Conservation (phyloP, 2,888 invertebrate genomes). For the Clostera curtula region DNA sequence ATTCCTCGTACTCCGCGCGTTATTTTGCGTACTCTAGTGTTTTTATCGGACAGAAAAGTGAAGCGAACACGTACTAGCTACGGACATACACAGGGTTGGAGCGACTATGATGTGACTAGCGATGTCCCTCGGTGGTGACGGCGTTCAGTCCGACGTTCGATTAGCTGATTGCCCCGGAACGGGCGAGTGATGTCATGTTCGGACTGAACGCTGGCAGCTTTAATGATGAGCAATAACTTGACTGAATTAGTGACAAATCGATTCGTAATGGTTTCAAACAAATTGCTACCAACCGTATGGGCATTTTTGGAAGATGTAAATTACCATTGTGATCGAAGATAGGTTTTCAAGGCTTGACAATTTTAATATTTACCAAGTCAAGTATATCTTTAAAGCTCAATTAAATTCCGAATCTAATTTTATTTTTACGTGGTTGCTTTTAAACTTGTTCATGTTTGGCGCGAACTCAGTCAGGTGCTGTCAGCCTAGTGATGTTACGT, state of each 20-base stretch:
- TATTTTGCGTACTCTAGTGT: conserved; percentile 21
- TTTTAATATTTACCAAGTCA: too few species aligned
- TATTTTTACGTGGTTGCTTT: too few species aligned
- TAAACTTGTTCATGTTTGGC: too few species aligned
- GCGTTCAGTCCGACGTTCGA: conserved; percentile 10
- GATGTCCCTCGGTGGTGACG: conserved; percentile 24
- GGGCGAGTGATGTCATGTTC: conserved; percentile 8
- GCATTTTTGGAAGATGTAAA: too few species aligned
- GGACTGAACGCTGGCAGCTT: conserved; percentile 9
- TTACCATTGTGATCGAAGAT: too few species aligned
- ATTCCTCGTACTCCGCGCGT: conserved; percentile 53
- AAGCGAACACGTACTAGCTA: conserved; percentile 65
- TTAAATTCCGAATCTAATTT: too few species aligned
- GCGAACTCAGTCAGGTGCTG: background rate
- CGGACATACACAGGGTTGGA: conserved; percentile 43
- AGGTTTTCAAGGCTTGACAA: too few species aligned
- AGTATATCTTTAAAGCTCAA: too few species aligned
- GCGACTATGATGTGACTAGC: conserved; percentile 27
- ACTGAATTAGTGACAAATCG: conserved; percentile 2
- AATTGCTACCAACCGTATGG: background rate
- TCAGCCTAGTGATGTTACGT: conserved; percentile 23
- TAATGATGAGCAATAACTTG: conserved; percentile 7
- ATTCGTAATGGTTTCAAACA: background rate
- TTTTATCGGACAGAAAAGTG: conserved; percentile 35
- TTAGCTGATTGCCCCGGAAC: background rate